Base-by-base conservation (phyloP, 2,888 invertebrate genomes). In the Lithophane semibrunnea region DNA sequence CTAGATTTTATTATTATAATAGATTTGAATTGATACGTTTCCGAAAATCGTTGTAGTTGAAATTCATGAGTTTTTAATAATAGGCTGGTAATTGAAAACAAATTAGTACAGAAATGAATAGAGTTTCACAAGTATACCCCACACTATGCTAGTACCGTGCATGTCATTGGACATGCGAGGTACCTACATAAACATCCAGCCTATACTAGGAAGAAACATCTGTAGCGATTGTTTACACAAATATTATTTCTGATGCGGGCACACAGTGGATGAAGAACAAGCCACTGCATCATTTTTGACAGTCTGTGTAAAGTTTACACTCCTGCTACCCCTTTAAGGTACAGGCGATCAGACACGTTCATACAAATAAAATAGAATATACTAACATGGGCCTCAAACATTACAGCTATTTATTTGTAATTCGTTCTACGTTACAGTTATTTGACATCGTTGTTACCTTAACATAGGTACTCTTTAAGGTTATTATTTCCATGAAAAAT, bases 1-100 rank as follows among this genome's bases (percentile, higher is more conserved):
- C 95, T 95, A 94, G 92, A 82, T 88, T 84, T 88, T 84, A 84
- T 91, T 85, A 88, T 92, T 91, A 92, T 90, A 90, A 92, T 90
- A 90, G 87, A 85, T 90, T 90, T 93, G 87, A 86, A 89, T 90
- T 92, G 90, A 92, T 92, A 93, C 90, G 91, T 91, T 91, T 90
- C 85, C 75, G 63, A 89, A 88, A 90, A 85, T 94, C 92, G 93
- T 93, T 94, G 94, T 93, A 80, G 64, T 88, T 78, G 60, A 77
- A 74, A 77, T 86, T 81, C 70, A 74, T 79, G 75, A 69, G 65
- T 63, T 70, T 65, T 18, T 37, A 66, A 64, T 75, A 79, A 77
- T 70, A 80, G 69, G 49, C 76, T 42, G 68, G 44, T 44, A 63
- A 82, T 67, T 73, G 1, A 49, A 58, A 54, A 83, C 16, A 76